Base-by-base conservation (phyloP, 2,113 vertebrate species). In the Carassius auratus region DNA sequence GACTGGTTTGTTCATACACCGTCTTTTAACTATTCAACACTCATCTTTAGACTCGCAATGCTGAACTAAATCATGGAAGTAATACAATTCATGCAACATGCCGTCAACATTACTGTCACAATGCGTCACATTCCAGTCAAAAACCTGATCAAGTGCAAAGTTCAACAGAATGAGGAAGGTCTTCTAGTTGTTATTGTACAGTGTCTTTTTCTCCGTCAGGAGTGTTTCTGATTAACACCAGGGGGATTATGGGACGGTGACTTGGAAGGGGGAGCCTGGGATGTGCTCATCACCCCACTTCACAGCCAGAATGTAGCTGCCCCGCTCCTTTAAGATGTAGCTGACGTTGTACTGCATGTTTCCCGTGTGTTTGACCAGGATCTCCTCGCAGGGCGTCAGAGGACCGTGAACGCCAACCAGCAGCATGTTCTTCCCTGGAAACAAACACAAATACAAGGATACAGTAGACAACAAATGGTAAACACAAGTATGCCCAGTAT, bases 251-350 rank as follows among this genome's bases (percentile, higher is more conserved):
- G 97, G 97, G 83, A 99, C 98, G 0, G 93, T 92, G 89, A 99
- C 93, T 0, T 95, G 96, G 92, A 99, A 99, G 7, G 98, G 98
- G 0, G 98, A 99, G 10, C 98, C 98, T 0, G 98, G 97, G 90
- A 99, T 95, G 93, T 99, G 98, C 4, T 99, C 96, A 0, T 99
- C 98, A 1, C 98, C 98, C 98, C 98, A 99, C 82, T 99, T 99
- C 33, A 99, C 97, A 0, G 96, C 97, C 91, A 99, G 94, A 0
- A 96, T 15, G 42, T 99, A 99, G 89, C 92, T 95, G 21, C 98
- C 98, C n/a, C 93, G 94, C 88, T 99, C 97, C 91, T 97, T 99
- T 89, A 99, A 96, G 0, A 98, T 74, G 0, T 99, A 99, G 0
- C 93, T 96, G 62, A 99, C 95, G 0, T 94, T 97, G 93, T 99